These are phyloP conservation scores for Hypolimnas misippus DNA, from an alignment of 2,888 invertebrate species.

Conservation along the genomic window DNA sequence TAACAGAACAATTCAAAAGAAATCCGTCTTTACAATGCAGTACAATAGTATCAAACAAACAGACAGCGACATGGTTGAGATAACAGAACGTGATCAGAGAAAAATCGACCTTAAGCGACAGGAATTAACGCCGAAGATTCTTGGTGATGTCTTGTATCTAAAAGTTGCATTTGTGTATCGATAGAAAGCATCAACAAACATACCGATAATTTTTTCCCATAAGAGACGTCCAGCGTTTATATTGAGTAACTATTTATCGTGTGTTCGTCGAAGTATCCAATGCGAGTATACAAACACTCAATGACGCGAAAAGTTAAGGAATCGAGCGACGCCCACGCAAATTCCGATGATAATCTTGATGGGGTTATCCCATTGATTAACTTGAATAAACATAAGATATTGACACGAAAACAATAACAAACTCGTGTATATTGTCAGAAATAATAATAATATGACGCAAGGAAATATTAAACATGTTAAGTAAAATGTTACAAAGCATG, in stretches of 20 bases:
- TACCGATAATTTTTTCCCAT: constrained; percentile 64
- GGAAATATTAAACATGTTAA: background rate
- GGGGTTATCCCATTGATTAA: constrained; percentile 3
- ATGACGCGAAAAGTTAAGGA: constrained; percentile 76
- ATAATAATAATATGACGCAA: constrained; percentile 4
- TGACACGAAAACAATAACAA: background rate
- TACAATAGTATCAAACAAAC: constrained; percentile 48
- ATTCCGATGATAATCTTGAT: constrained; percentile 50
- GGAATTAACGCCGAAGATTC: constrained; percentile 26
- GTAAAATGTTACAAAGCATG: background rate
- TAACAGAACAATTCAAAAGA: constrained; percentile 43
- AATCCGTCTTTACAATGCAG: constrained; percentile 43
- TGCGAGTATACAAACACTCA: constrained; percentile 74
- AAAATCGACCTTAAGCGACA: constrained; percentile 34
- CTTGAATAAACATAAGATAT: background rate
- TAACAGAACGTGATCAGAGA: constrained; percentile 18
- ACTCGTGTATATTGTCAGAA: background rate
- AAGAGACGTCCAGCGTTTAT: constrained; percentile 55
- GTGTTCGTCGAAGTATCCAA: constrained; percentile 60
- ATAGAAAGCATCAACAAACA: constrained; percentile 55
- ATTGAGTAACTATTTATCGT: constrained; percentile 71
- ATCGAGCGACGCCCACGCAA: constrained; percentile 71
- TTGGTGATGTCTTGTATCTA: constrained; percentile 21
- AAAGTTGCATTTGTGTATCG: constrained; percentile 42
- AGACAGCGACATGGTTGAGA: constrained; percentile 31